Evolutionary conservation across 2,113 vertebrate species (phyloP), one percentile per base, ranked within the genome.

Genomic region (Genyomyrus donnyi): DNA sequence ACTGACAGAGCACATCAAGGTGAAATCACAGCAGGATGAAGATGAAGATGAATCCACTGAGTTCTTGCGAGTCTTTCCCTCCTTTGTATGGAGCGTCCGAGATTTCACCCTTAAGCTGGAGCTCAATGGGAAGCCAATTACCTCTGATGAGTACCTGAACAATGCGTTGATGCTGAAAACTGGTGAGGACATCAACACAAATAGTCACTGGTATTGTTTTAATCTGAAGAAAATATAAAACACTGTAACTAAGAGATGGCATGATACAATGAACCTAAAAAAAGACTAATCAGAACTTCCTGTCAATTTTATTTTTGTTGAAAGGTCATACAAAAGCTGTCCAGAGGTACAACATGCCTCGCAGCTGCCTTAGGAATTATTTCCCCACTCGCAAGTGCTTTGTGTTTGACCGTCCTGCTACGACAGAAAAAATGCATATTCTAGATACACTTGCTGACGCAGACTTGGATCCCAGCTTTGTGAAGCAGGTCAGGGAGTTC

Each of bases 21-120:
- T 91, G 17, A 95, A 93, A 88, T 89, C 94, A 1, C 35, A 77
- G 0, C 19, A 85, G 11, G 2, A n/a, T 10, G 88, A 70, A 5
- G 10, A 70, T 15, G 90, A 93, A 9, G 35, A 35, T 35, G 35
- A 35, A 35, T 91, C 92, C 0, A 19, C 70, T 0, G 89, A 94
- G 9, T 95, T 96, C 80, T 89, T 90, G 9, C 87, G 89, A 42
- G 93, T 94, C 89, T 95, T 96, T 84, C 95, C 95, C 24, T 91
- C 93, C 3, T 95, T 96, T 66, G 80, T 96, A 9, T 95, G 94
- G 94, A 56, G 89, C 15, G 91, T 95, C 10, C 92, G 94, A 8
- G 95, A 96, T 90, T 95, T 96, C 89, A 90, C 1, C 0, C 53
- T 95, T 4, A 35, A 48, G n/a, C 77, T 93, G 84, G 52, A 87